phyloP scores from a whole-genome alignment of 2,888 invertebrate species.

The Clunio marinus region DNA sequence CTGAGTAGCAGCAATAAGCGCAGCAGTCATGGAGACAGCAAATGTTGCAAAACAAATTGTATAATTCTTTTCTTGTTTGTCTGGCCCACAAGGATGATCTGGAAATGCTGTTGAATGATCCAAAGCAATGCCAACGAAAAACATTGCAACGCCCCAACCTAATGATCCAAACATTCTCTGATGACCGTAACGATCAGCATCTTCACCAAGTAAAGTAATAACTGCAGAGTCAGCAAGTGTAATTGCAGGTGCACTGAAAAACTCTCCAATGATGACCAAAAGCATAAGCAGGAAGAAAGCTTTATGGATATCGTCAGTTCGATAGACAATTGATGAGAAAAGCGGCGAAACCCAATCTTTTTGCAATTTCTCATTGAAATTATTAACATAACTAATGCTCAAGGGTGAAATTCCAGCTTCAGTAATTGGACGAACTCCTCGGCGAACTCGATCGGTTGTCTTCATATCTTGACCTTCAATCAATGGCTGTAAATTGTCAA shows the following conservation, averaged over 20 bases:
- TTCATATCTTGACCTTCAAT: conserved; percentile 40
- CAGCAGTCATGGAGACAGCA: conserved; percentile 92
- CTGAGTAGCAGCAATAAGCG: conserved; percentile 84
- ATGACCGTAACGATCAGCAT: conserved; percentile 85
- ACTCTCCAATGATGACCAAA: conserved; percentile 93
- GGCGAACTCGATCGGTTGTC: conserved; percentile 44
- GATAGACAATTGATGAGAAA: conserved; percentile 91
- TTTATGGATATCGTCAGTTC: conserved; percentile 82
- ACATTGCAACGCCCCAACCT: conserved; percentile 99
- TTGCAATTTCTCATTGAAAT: conserved; percentile 68
- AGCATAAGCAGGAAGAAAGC: conserved; percentile 91
- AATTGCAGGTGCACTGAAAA: conserved; percentile 94
- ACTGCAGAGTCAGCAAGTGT: conserved; percentile 91
- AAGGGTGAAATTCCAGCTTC: conserved; percentile 66
- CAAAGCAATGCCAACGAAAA: conserved; percentile 91
- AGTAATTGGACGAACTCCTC: conserved; percentile 45
- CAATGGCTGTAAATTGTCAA: conserved; percentile 46
- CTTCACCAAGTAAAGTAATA: conserved; percentile 82
- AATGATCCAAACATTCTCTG: conserved; percentile 97
- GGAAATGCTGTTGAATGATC: conserved; percentile 97
- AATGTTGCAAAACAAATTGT: conserved; percentile 98
- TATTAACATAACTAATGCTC: conserved; percentile 67
- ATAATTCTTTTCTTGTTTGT: conserved; percentile 92
- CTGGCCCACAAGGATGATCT: conserved; percentile 85
- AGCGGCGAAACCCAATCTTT: conserved; percentile 80